Percentiles rank a stretch among this genome's conserved stretches.
Conservation (phyloP, 2,113 vertebrate species). For the Campylorhamphus procurvoides region DNA sequence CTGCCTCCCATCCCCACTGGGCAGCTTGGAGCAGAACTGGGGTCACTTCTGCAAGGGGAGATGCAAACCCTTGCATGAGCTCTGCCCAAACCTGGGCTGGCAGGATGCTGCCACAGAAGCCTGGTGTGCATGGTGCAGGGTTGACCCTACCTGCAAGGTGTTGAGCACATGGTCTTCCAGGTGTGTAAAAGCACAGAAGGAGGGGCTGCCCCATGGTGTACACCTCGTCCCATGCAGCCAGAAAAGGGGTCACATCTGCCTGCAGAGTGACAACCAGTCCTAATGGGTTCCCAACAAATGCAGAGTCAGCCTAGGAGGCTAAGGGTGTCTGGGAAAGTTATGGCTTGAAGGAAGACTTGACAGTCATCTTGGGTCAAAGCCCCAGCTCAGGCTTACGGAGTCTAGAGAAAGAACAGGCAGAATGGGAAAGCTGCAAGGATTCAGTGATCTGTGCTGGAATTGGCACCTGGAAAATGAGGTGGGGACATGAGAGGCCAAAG, state of each 20-base stretch:
- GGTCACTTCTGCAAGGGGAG: background rate
- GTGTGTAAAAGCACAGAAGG: background rate
- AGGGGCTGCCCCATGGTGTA: background rate
- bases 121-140: fast-evolving
- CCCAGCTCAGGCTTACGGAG: background rate
- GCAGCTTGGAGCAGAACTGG: background rate
- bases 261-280: background rate
- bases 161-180: background rate
- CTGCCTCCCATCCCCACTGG: background rate
- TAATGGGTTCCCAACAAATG: fast-evolving
- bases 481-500: background rate
- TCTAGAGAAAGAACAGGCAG: background rate
- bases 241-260: background rate
- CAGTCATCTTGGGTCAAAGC: background rate
- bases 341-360: background rate
- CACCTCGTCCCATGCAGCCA: background rate
- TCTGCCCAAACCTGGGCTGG: background rate
- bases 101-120: background rate
- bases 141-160: fast-evolving
- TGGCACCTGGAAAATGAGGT: background rate
- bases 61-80: background rate
- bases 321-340: background rate
- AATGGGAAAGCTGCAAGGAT: background rate
- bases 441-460: background rate
- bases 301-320: background rate